phyloP scores from a whole-genome alignment of 2,797 vertebrate species.

The Spinus olivaceus region DNA sequence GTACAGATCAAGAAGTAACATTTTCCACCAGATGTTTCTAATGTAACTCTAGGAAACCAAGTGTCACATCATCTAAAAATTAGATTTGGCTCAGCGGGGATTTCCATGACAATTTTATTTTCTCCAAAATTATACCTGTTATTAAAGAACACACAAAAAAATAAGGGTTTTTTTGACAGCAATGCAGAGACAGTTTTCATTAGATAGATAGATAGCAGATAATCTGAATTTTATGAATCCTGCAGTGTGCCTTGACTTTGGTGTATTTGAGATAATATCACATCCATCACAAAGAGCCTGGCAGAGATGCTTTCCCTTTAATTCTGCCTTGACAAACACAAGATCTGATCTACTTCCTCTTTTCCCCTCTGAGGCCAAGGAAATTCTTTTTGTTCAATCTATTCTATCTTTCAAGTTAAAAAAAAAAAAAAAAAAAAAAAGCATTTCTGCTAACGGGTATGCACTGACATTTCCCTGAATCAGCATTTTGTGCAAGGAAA shows the following conservation, averaged over 20 bases:
- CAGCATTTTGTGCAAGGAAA: neutral
- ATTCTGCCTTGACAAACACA: neutral
- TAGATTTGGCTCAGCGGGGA: neutral
- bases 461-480: neutral
- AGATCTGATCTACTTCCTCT: neutral
- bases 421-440: neutral
- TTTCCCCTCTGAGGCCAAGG: neutral
- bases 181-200: neutral
- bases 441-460: neutral
- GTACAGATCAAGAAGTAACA: neutral
- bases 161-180: neutral
- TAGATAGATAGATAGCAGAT: neutral
- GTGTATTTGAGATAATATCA: neutral
- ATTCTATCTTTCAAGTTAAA: neutral
- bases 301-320: neutral
- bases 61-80: neutral
- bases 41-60: neutral
- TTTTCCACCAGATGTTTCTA: constrained; percentile 20
- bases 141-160: neutral
- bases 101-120: neutral
- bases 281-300: neutral
- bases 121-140: neutral
- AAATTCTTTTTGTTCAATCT: neutral
- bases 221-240: neutral
- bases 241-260: neutral